Evolutionary conservation across 2,888 invertebrate species (phyloP).

Genomic region (Iphiclides podalirius): DNA sequence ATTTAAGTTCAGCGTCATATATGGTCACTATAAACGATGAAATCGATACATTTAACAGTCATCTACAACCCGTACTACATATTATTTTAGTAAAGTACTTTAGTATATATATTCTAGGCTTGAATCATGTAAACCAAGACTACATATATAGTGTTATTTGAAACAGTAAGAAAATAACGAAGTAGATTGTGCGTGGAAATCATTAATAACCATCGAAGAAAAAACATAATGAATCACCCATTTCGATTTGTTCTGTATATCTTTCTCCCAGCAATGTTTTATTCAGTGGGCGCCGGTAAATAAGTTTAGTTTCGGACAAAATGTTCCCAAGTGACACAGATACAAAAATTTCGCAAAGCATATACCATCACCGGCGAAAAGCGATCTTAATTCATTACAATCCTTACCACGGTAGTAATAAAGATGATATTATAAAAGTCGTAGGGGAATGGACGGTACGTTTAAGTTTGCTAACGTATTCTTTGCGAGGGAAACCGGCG

Average conservation of each 20-base stretch:
- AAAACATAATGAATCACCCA: conserved; percentile 52
- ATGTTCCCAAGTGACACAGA: conserved; percentile 70
- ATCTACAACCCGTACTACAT: too few relatives aligned
- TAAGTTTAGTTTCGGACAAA: conserved; percentile 76
- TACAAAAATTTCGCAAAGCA: conserved; percentile 55
- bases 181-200: conserved; percentile 16
- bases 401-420: conserved; percentile 17
- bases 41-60: too few relatives aligned
- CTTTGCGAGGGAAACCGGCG: conserved; percentile 71
- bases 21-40: too few relatives aligned
- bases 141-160: too few relatives aligned
- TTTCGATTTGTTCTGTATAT: conserved; percentile 33
- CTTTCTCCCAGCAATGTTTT: conserved; percentile 54
- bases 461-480: conserved; percentile 45
- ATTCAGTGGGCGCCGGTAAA: conserved; percentile 55
- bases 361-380: conserved; percentile 18
- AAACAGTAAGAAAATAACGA: neutral
- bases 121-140: too few relatives aligned
- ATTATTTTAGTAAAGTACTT: too few relatives aligned
- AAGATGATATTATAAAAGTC: conserved; percentile 1
- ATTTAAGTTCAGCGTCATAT: too few relatives aligned
- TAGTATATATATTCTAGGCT: too few relatives aligned
- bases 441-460: conserved; percentile 24
- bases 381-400: neutral
- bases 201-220: conserved; percentile 36